A percentile compares a stretch with the other conserved stretches of the same genome.
Conservation (phyloP, 2,113 vertebrate genomes). For the Tragelaphus buxtoni region DNA sequence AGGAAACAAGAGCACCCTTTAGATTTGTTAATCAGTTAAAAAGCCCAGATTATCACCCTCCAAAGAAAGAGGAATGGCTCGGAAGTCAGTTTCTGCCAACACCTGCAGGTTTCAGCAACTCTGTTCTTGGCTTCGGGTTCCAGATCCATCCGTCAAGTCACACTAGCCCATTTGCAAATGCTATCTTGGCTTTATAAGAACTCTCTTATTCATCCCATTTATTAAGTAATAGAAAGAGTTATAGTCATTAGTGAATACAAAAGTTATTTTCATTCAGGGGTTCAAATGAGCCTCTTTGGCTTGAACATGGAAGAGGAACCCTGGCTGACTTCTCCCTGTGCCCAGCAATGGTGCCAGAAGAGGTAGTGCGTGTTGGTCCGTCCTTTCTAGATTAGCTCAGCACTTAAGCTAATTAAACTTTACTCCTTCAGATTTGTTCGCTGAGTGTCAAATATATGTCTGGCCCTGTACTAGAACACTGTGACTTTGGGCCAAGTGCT, state of each 20-base stretch:
- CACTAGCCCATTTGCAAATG: conserved; percentile 47
- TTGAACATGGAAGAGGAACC: conserved; percentile 24
- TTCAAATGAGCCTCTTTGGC: conserved; percentile 29
- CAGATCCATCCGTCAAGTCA: conserved; percentile 49
- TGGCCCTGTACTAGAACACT: neutral
- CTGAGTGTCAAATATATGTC: neutral
- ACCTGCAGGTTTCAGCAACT: conserved; percentile 42
- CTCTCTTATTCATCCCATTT: conserved; percentile 58
- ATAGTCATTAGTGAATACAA: conserved; percentile 60
- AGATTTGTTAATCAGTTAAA: conserved; percentile 59
- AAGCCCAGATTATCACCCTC: conserved; percentile 17
- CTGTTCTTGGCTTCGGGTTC: neutral
- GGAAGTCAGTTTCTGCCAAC: neutral
- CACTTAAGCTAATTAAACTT: conserved; percentile 62
- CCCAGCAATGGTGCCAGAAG: neutral
- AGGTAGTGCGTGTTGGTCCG: neutral
- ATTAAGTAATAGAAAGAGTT: conserved; percentile 69
- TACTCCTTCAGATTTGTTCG: conserved; percentile 5
- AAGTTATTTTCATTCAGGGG: conserved; percentile 54
- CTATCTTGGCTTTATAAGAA: conserved; percentile 22
- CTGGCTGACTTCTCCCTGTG: conserved; percentile 50
- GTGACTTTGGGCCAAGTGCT: conserved; percentile 4
- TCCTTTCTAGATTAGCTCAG: conserved; percentile 54
- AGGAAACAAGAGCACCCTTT: neutral
- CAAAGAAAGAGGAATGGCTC: neutral